Base-by-base conservation (phyloP, 2,113 vertebrate genomes). In the Natator depressus region DNA sequence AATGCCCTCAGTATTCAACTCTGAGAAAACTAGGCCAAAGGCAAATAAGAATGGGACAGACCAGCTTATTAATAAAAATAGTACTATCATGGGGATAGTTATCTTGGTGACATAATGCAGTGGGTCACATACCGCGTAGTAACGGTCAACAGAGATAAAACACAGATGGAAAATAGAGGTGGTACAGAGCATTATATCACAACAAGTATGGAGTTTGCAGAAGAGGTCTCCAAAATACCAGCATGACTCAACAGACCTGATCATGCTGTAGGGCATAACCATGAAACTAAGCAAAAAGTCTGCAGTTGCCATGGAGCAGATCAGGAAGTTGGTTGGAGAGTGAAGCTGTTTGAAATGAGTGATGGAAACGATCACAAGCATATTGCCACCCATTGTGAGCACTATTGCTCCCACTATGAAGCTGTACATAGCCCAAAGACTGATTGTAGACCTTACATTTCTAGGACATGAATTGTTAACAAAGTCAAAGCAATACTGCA, bases 261-360 rank as follows among this genome's bases (percentile, higher is more conserved):
- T 59, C 97, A 98, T 98, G n/a, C 97, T 98, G 1, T 97, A 98
- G 0, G 98, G 98, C 94, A 91, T 93, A 57, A 93, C 62, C 35
- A 79, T 38, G 6, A 96, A 93, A 25, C 92, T 92, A 47, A 96
- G 50, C 57, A 89, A 65, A 84, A 98, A 93, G 57, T 89, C 97
- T 1, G 84, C 94, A 83, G 91, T 97, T 88, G 94, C 88, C 82
- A 90, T 49, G 62, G 93, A 98, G 27, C 92, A 92, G 55, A 96
- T 85, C 47, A 98, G 95, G 51, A 98, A 92, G 89, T 98, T 98
- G 65, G 98, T 97, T 38, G 98, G 97, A 20, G 98, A 98, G 51
- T 98, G 97, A 72, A 98, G 97, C 69, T 98, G 95, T 78, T 92
- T 97, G 90, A 98, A 98, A 94, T 93, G 97, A 51, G 96, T 93